Base-by-base conservation (phyloP, 2,797 vertebrate species). In the Moxostoma hubbsi region DNA sequence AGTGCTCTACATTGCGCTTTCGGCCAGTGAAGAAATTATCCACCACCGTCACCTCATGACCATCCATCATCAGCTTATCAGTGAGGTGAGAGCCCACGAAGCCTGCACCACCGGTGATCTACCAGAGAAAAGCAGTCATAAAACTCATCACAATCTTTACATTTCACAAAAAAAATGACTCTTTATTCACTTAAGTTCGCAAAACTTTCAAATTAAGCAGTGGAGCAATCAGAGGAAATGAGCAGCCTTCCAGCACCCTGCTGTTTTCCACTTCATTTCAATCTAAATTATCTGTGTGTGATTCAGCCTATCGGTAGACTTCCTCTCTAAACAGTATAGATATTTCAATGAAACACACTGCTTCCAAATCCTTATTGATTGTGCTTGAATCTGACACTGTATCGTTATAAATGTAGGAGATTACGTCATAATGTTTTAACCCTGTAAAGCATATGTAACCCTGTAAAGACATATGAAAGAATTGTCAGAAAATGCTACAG, bases 61-160 rank as follows among this genome's bases (percentile, higher is more conserved):
- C 98, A n/a, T 99, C 98, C 98, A 99, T 99, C 98, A 99, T 99
- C 90, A 99, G 94, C 87, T 99, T 99, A 91, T 99, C 98, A 45
- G 98, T 97, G 86, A 99, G 94, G 89, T 99, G 98, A 84, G 98
- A 99, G 81, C 98, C 98, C 85, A 99, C 98, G 80, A 99, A 99
- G 71, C 98, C 98, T 13, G 98, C 98, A 53, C 98, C 98, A 85
- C 98, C 97, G 5, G 93, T 94, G 70, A 94, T 93, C 93, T 94
- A 72, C 18, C 49, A 80, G 8, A 80, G 10, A 15, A 50, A 61
- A 16, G n/a, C 36, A 36, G 36, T 36, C 2, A 36, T 4, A 36
- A 36, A 36, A 67, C 9, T 24, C 24, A 24, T 1, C 18, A 24
- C 2, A 24, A 24, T 24, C 24, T 49, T 12, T 6, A 18, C 18